These are phyloP conservation scores for Ischnus inquisitorius DNA, from an alignment of 2,888 invertebrate genomes.

Conservation along the genomic window DNA sequence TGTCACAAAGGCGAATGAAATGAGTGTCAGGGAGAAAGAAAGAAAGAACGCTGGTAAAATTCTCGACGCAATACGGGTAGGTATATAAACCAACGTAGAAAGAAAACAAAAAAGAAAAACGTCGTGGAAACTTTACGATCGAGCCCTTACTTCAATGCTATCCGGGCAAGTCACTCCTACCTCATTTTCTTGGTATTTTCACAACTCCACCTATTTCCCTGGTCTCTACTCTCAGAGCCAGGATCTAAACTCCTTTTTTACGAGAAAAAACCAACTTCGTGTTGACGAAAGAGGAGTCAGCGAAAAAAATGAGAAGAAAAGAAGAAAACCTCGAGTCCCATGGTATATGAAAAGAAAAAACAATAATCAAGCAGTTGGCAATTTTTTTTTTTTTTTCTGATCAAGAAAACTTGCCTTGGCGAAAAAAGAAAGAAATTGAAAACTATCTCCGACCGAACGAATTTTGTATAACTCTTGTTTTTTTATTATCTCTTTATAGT, in stretches of 20 bases:
- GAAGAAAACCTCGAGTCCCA: not conserved
- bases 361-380: constrained; percentile 27
- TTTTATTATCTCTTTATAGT: no score
- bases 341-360: constrained; percentile 7
- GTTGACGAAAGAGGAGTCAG: not conserved
- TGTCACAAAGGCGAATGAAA: constrained; percentile 26
- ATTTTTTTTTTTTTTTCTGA: not conserved
- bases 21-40: not conserved
- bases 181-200: constrained; percentile 46
- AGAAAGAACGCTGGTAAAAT: constrained; percentile 12
- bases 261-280: constrained; percentile 10
- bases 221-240: constrained; percentile 20
- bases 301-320: constrained; percentile 29
- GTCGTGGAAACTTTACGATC: constrained; percentile 58
- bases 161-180: constrained; percentile 36
- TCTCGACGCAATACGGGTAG: constrained; percentile 3
- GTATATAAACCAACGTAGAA: constrained; percentile 29
- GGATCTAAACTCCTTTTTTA: constrained; percentile 35
- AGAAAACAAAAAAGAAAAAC: constrained; percentile 23
- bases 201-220: constrained; percentile 36
- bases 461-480: no score
- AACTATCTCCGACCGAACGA: no score
- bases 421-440: no score
- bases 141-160: constrained; percentile 30
- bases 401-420: not conserved